Conservation (phyloP, 2,113 vertebrate species). For the Physeter macrocephalus region DNA sequence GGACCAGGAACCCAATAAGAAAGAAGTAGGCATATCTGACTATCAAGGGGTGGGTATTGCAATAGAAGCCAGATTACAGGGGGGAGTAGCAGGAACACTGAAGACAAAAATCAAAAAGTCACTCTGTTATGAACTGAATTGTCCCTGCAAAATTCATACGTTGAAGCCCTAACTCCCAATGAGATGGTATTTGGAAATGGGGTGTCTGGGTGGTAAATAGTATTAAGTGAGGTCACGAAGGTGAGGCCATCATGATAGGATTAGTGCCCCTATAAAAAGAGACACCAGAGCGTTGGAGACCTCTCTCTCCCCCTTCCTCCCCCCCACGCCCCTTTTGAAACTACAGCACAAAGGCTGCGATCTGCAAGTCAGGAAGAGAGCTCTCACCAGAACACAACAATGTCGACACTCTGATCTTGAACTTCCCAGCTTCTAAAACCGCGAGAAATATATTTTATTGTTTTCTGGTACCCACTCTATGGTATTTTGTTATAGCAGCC, state of each 20-base stretch:
- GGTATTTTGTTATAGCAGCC: neutral
- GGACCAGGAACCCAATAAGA: neutral
- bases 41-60: neutral
- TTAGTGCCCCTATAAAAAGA: neutral
- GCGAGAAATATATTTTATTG: neutral
- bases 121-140: neutral
- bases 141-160: neutral
- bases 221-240: neutral
- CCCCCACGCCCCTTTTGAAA: too few species aligned
- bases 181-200: neutral
- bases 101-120: neutral
- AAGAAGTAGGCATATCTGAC: neutral
- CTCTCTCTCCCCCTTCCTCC: neutral
- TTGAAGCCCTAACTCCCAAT: neutral
- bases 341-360: neutral
- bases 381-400: neutral
- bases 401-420: neutral
- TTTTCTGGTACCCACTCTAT: neutral
- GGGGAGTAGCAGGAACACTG: neutral
- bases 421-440: neutral
- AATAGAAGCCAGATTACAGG: neutral
- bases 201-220: neutral
- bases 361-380: neutral
- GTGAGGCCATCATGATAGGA: neutral
- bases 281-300: neutral